Base-by-base conservation (phyloP, 1,140 invertebrate genomes). In the Philopotamus ludificatus region DNA sequence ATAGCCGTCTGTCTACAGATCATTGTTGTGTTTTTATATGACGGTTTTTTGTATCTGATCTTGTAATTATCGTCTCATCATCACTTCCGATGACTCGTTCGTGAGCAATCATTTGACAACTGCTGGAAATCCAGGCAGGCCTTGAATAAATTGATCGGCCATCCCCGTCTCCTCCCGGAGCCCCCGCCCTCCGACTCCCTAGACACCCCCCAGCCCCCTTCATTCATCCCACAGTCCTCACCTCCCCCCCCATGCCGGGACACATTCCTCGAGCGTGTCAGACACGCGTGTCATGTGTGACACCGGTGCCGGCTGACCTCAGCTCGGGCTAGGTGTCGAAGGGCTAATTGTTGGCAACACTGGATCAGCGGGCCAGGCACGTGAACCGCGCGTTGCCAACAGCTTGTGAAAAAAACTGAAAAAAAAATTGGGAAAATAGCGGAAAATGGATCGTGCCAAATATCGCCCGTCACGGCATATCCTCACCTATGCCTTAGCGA, bases 71-170 rank as follows among this genome's bases (percentile, higher is more conserved):
- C 18, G 10, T 47, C 44, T 15, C 44, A 16, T 20, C 44, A 3
- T 4, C 15, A 16, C 15, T 8, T 47, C 44, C 12, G 44, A 47
- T 20, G 10, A 12, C 8, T 12, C 44, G 44, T 47, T 47, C 10
- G 44, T 15, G 44, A 7, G 28, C 28, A 34, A 34, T 34, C 28
- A 34, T 34, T 47, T 26, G 3, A 25, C 25, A 41, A 47, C 57
- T 20, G 2, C 22, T 60, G 57, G 44, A n/a, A 26, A 12, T 42
- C 42, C 42, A 47, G 57, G 42, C 57, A 39, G 20, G 57, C 66
- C 66, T 68, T 68, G 66, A 68, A 68, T 68, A 68, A 68, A 68
- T 68, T 68, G 66, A 68, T 68, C 66, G 66, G 47, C 47, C 57
- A 39, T 21, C 55, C 22, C 49, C 49, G 15, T 26, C 23, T 25